Evolutionary conservation across 2,888 invertebrate genomes (phyloP).

Genomic region (Drosophila lacicola): DNA sequence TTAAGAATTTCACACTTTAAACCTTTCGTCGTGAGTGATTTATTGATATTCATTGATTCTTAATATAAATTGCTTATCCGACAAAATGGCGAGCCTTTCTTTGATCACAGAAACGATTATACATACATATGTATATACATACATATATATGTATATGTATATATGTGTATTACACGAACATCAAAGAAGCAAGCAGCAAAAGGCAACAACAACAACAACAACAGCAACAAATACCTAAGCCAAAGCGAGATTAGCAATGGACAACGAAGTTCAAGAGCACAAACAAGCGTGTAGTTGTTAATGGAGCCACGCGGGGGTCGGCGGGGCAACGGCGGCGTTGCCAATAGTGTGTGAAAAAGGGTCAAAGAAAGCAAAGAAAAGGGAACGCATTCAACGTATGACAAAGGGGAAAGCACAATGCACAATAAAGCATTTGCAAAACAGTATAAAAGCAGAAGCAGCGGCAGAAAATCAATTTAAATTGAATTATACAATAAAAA

Average conservation of each 20-base stretch:
- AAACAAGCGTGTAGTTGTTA: constrained; percentile 13
- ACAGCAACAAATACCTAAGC: constrained; percentile 19
- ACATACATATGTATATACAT: background rate
- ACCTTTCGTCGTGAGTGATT: no score
- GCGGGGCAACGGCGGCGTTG: constrained; percentile 9
- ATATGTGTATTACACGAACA: constrained; percentile 16
- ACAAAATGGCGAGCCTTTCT: constrained; percentile 9
- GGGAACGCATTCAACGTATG: constrained; percentile 37
- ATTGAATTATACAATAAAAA: constrained; percentile 72
- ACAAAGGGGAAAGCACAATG: constrained; percentile 42
- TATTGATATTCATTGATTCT: background rate
- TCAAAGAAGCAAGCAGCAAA: constrained; percentile 3
- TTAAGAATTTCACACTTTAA: background rate
- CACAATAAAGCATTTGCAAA: constrained; percentile 38
- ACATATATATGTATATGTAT: background rate
- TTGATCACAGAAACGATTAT: background rate
- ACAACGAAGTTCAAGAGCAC: constrained; percentile 54
- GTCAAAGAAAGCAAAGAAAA: constrained; percentile 52
- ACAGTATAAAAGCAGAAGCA: constrained; percentile 16
- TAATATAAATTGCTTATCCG: background rate
- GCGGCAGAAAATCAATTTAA: constrained; percentile 70
- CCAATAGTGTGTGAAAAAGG: constrained; percentile 39
- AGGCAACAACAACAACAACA: constrained; percentile 7
- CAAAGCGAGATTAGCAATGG: constrained; percentile 45
- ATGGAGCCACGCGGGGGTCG: constrained; percentile 9